These are phyloP conservation scores for Eremobia ochroleuca DNA, from an alignment of 2,888 invertebrate species.

Conservation along the genomic window DNA sequence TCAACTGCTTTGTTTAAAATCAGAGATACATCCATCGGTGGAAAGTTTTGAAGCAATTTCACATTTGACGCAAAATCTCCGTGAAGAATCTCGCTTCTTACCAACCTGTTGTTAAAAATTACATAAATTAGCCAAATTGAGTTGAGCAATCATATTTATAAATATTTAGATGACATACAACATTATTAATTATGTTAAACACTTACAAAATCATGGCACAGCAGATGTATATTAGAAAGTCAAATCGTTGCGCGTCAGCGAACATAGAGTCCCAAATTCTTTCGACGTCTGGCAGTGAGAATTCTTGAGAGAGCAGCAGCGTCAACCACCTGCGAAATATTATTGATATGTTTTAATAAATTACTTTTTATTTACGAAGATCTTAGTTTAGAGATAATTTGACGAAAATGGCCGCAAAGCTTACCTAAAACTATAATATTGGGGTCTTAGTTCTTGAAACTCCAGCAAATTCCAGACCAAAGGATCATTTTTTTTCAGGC, in stretches of 20 bases:
- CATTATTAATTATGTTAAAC: neutral
- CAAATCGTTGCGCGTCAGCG: conserved; percentile 96
- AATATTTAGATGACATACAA: neutral
- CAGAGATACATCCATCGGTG: conserved; percentile 96
- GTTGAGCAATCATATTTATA: neutral
- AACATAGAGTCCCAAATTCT: conserved; percentile 99
- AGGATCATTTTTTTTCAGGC: conserved; percentile 94
- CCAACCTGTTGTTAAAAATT: conserved; percentile 91
- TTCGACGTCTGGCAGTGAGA: conserved; percentile 98
- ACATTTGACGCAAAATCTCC: conserved; percentile 98
- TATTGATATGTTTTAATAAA: neutral
- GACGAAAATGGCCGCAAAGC: neutral
- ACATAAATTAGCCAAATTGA: conserved; percentile 27
- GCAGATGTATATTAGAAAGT: conserved; percentile 97
- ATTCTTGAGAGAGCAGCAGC: conserved; percentile 98
- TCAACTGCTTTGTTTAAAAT: conserved; percentile 95
- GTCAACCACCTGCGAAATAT: conserved; percentile 96
- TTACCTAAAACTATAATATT: conserved; percentile 98
- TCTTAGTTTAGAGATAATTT: neutral
- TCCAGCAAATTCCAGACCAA: conserved; percentile 95
- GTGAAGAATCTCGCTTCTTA: conserved; percentile 95
- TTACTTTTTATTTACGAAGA: neutral
- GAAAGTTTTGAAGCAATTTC: conserved; percentile 98
- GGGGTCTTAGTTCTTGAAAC: conserved; percentile 97
- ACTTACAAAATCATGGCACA: conserved; percentile 99